These are phyloP conservation scores for Muraenolepis orangiensis DNA, from an alignment of 2,797 vertebrate species.

Conservation along the genomic window DNA sequence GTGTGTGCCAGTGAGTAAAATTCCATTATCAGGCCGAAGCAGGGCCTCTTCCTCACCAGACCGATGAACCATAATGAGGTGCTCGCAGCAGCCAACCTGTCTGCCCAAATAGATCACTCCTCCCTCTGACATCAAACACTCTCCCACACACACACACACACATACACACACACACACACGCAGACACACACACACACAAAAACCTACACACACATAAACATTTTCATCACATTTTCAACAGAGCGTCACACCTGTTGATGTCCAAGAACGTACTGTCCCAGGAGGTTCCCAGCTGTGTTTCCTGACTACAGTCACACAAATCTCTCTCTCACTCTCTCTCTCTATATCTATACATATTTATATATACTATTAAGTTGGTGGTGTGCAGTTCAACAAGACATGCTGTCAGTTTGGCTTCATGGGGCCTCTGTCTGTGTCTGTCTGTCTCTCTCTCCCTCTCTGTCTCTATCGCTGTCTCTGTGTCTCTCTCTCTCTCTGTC, in stretches of 20 bases:
- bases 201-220: conserved; percentile 14
- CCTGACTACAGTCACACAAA: background rate
- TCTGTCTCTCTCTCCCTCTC: conserved; percentile 24
- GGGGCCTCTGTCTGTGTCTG: conserved; percentile 22
- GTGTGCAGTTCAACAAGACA: background rate
- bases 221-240: background rate
- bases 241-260: background rate
- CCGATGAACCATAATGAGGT: conserved; percentile 74
- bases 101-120: conserved; percentile 72
- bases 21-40: conserved; percentile 68
- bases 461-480: conserved; percentile 25
- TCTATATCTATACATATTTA: background rate
- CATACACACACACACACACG: conserved; percentile 20
- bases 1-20: conserved; percentile 67
- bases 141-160: conserved; percentile 14
- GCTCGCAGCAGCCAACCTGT: conserved; percentile 69
- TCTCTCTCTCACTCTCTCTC: background rate
- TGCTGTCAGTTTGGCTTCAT: background rate
- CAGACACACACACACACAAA: conserved; percentile 26
- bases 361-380: background rate
- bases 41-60: conserved; percentile 60
- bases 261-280: background rate
- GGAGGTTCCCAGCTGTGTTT: background rate
- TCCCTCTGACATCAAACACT: conserved; percentile 19
- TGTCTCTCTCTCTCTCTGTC: conserved; percentile 26